Conservation (phyloP, 2,888 invertebrate genomes). For the Phymatocera aterrima region DNA sequence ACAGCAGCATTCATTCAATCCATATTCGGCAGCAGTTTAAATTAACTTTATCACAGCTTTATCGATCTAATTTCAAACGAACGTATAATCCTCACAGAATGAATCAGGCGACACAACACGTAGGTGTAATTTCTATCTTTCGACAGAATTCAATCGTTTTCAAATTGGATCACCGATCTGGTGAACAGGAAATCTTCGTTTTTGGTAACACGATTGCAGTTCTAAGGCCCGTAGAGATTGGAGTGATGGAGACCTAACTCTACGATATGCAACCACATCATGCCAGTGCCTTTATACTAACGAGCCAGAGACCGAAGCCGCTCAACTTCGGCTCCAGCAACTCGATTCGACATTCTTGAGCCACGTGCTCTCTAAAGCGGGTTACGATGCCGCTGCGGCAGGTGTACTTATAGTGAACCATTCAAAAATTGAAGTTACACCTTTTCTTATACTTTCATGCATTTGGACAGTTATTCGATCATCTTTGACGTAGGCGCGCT, state of each 20-base stretch:
- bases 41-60: background rate
- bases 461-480: no score
- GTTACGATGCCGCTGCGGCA: constrained; percentile 12
- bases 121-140: background rate
- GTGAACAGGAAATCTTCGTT: background rate
- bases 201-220: background rate
- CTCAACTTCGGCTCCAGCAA: constrained; percentile 18
- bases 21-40: background rate
- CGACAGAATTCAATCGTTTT: background rate
- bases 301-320: constrained; percentile 20
- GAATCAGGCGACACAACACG: no score
- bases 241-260: constrained; percentile 6
- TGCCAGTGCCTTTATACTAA: constrained; percentile 34
- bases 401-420: background rate
- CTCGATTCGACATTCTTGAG: constrained; percentile 34
- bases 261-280: constrained; percentile 4
- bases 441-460: background rate
- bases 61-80: background rate
- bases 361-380: constrained; percentile 34
- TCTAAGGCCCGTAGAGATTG: background rate
- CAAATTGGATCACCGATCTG: background rate
- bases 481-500: no score
- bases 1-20: background rate
- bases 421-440: background rate
- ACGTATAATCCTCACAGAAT: background rate